Evolutionary conservation across 1,140 invertebrate species (phyloP), one percentile per base, ranked within the genome.

Genomic region (Drosophila ironensis): DNA sequence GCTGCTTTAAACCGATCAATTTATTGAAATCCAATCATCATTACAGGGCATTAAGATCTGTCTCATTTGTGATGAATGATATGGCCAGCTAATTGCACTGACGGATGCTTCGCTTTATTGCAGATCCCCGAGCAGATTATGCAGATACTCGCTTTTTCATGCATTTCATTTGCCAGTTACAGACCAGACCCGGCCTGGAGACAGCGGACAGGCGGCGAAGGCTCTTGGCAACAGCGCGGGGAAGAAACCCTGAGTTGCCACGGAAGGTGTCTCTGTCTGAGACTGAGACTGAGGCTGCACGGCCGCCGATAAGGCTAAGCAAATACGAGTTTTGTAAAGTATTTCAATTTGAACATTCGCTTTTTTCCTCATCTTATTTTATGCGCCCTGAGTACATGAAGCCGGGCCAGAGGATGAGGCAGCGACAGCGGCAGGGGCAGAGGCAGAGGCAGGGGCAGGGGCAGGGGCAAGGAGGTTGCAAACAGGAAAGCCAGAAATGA

Each of bases 301-400:
- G 41, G 33, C 24, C 38, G 52, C 51, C 71, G 76, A 66, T 75
- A 72, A 78, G 61, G 57, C 68, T 82, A 69, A 82, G 77, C 77
- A 82, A 82, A 82, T 82, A 82, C 77, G 52, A 82, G 77, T 82
- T 82, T 82, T 71, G 72, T 78, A 61, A 78, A 77, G 74, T 72
- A 78, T 78, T 78, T 78, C 75, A 78, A 78, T 78, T 72, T 78
- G 69, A 78, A 66, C 74, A 64, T 70, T 66, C 67, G 74, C 56
- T 77, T 77, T 72, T 75, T 77, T 53, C 20, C 40, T 51, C 51
- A 41, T 57, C 56, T 42, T 42, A 57, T 60, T 76, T 76, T 68
- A 20, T 74, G 51, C 40, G 41, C 44, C 53, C 67, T 70, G 67
- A n/a, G n/a, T 71, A 42, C 44, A 68, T 60, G 70, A 72, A 72